Conservation (phyloP, 2,888 invertebrate species). For the Agonum fuliginosum region DNA sequence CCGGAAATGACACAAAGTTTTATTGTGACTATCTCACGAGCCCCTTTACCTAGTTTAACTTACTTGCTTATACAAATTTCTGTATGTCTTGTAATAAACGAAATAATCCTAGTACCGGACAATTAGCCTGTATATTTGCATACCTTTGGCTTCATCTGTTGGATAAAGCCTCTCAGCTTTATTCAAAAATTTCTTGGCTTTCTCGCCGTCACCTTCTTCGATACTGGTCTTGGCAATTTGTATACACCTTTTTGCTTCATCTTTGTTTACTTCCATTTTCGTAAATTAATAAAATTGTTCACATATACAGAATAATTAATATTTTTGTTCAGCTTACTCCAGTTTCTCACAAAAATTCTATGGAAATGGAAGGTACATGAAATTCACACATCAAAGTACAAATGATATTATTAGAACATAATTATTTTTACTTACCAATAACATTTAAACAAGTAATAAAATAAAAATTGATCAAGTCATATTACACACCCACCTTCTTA, state of each 20-base stretch:
- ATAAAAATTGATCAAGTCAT: slow-evolving; percentile 52
- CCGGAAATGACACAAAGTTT: no score
- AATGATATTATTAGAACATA: slow-evolving; percentile 17
- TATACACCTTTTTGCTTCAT: slow-evolving; percentile 93
- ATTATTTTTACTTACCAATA: slow-evolving; percentile 15
- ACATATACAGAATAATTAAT: no score
- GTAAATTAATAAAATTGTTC: no score
- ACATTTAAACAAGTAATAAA: slow-evolving; percentile 49
- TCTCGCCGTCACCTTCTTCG: slow-evolving; percentile 84
- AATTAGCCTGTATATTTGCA: not conserved
- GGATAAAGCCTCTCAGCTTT: slow-evolving; percentile 94
- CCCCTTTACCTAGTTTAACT: no score
- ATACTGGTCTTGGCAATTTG: slow-evolving; percentile 87
- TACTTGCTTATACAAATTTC: no score
- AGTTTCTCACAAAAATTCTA: slow-evolving; percentile 1
- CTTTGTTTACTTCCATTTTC: slow-evolving; percentile 90
- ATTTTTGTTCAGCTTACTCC: not conserved
- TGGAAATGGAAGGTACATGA: not conserved
- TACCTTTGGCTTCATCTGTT: slow-evolving; percentile 88
- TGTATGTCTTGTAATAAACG: no score
- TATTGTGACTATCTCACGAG: no score
- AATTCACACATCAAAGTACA: not conserved
- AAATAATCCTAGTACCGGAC: no score
- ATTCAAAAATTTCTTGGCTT: slow-evolving; percentile 90
- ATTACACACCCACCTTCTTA: not conserved